Evolutionary conservation across 1,140 invertebrate genomes (phyloP).

Genomic region (Diorhabda elongata): DNA sequence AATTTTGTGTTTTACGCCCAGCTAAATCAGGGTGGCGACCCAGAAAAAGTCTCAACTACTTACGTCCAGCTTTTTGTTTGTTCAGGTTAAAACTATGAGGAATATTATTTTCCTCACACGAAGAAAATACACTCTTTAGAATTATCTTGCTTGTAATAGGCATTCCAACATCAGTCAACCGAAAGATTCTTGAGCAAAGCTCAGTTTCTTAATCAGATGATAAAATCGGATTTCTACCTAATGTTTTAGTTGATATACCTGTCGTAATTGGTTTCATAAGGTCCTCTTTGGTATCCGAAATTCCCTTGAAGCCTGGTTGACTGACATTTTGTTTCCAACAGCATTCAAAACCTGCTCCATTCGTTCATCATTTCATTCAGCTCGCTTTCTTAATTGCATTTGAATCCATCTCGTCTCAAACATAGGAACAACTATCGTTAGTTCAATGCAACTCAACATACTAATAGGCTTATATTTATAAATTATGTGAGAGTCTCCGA

Average conservation of each 20-base stretch:
- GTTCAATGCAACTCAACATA: too few relatives aligned
- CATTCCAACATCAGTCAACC: too few relatives aligned
- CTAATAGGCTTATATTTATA: too few relatives aligned
- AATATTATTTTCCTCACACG: background rate
- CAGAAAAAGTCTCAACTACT: constrained; percentile 1
- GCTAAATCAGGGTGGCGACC: background rate
- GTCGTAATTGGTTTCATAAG: background rate
- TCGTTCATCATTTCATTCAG: background rate
- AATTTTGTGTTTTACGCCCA: background rate
- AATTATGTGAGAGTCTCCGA: too few relatives aligned
- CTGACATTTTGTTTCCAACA: background rate
- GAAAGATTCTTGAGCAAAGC: too few relatives aligned
- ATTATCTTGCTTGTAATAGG: too few relatives aligned
- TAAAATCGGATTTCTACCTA: constrained; percentile 8
- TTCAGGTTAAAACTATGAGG: constrained; percentile 15
- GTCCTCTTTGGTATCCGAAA: background rate
- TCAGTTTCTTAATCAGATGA: constrained; percentile 5
- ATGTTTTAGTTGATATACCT: background rate
- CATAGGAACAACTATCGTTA: too few relatives aligned
- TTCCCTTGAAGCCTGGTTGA: too few relatives aligned
- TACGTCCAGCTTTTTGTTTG: background rate
- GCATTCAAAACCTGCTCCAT: background rate
- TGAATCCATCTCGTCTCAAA: too few relatives aligned
- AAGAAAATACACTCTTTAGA: too few relatives aligned
- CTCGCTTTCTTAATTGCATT: too few relatives aligned